Percentiles rank a stretch among this genome's conserved stretches.
phyloP scores from a whole-genome alignment of 2,113 vertebrate species.

The Murina feae region DNA sequence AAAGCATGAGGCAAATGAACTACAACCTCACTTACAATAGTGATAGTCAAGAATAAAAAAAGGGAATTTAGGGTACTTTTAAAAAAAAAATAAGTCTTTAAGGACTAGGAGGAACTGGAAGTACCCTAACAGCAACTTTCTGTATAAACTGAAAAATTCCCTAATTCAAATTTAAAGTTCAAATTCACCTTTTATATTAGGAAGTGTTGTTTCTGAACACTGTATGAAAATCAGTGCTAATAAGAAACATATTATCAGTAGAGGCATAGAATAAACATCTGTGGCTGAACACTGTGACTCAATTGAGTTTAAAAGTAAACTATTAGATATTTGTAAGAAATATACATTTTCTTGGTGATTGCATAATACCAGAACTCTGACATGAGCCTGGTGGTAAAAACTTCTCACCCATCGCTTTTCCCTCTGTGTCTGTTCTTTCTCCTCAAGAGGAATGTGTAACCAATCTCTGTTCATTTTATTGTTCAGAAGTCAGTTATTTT shows the following conservation, averaged over 20 bases:
- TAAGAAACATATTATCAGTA: conserved; percentile 11
- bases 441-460: background rate
- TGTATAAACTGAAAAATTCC: background rate
- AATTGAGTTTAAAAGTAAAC: background rate
- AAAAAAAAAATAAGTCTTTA: conserved; percentile 5
- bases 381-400: background rate
- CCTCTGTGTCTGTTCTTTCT: background rate
- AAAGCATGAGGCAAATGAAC: background rate
- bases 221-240: background rate
- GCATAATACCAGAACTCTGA: background rate
- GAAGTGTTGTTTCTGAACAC: conserved; percentile 1
- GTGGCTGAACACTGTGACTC: background rate
- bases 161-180: background rate
- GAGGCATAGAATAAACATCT: background rate
- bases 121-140: background rate
- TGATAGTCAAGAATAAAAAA: background rate
- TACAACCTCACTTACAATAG: background rate
- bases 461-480: background rate
- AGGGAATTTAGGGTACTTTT: background rate
- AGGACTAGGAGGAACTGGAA: conserved; percentile 42
- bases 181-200: background rate
- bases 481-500: conserved; percentile 5
- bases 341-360: background rate
- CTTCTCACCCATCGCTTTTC: background rate
- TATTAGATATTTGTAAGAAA: background rate